Percentiles rank a stretch among this genome's conserved stretches.
phyloP scores from a whole-genome alignment of 2,113 vertebrate species.

The Gorsachius goisagi region DNA sequence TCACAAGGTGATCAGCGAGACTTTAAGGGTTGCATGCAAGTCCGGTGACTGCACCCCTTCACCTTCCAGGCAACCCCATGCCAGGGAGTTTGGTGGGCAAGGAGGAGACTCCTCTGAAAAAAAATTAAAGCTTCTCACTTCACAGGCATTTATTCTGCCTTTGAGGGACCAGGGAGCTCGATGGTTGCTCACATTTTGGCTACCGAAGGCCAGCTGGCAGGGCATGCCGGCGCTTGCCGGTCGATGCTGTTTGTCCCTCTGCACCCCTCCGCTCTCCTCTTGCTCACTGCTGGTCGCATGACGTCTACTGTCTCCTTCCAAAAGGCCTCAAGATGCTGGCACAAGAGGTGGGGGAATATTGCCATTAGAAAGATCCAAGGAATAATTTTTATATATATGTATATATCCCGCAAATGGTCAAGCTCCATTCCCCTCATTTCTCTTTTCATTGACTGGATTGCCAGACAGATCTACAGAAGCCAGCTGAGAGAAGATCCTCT shows the following conservation, averaged over 20 bases:
- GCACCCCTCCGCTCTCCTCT: not conserved
- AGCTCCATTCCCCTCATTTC: not conserved
- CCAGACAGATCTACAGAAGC: not conserved
- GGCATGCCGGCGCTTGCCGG: fast-evolving
- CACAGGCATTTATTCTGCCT: not conserved
- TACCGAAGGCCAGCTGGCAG: not conserved
- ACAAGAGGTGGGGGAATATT: not conserved
- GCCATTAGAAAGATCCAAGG: not conserved
- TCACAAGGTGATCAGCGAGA: not conserved
- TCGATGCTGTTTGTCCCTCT: not conserved
- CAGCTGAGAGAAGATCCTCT: not conserved
- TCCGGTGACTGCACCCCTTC: not conserved
- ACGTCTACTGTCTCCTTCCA: not conserved
- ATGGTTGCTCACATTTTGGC: not conserved
- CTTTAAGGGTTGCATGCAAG: not conserved
- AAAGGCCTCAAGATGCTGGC: not conserved
- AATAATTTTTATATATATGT: not conserved
- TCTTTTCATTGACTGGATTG: not conserved
- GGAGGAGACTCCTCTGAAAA: not conserved
- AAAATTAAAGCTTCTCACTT: not conserved
- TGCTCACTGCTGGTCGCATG: fast-evolving
- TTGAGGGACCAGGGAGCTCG: fast-evolving
- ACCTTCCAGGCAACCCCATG: not conserved
- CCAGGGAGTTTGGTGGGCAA: not conserved
- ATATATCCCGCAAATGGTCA: not conserved